Evolutionary conservation across 2,888 invertebrate genomes (phyloP).

Genomic region (Drosophila parthenogenetica): DNA sequence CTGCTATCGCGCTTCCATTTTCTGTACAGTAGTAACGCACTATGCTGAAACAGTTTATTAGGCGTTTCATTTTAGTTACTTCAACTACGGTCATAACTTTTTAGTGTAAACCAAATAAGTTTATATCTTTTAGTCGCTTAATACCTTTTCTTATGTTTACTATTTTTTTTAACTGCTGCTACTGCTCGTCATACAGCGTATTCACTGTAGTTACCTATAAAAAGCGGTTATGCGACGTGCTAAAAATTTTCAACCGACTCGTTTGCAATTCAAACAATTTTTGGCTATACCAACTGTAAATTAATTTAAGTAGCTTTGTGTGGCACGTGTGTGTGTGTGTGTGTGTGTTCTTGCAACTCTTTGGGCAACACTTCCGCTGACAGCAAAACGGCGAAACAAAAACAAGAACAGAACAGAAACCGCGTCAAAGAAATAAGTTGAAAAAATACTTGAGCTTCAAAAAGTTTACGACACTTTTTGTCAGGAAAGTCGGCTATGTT

Average conservation of each 20-base stretch:
- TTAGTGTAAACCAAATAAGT: no score
- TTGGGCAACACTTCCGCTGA: slow-evolving; percentile 68
- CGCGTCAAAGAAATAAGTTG: slow-evolving; percentile 17
- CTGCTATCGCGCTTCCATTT: no score
- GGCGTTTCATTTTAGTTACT: background rate
- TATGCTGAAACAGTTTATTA: background rate
- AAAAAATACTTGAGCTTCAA: slow-evolving; percentile 14
- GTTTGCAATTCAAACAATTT: slow-evolving; percentile 30
- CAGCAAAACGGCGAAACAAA: slow-evolving; percentile 39
- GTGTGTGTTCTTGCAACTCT: slow-evolving; percentile 55
- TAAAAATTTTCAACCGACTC: slow-evolving; percentile 30
- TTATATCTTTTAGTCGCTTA: no score
- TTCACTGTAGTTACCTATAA: slow-evolving; percentile 22
- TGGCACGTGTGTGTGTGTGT: slow-evolving; percentile 11
- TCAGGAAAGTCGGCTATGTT: slow-evolving; percentile 39
- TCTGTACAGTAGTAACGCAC: background rate
- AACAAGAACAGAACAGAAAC: background rate
- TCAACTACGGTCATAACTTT: no score
- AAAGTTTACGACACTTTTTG: slow-evolving; percentile 60
- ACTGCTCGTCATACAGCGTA: background rate
- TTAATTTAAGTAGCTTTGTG: slow-evolving; percentile 62
- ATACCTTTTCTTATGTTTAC: background rate
- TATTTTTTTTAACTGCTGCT: background rate
- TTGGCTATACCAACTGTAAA: slow-evolving; percentile 52
- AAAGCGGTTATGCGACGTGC: slow-evolving; percentile 21